Evolutionary conservation across 2,888 invertebrate species (phyloP).

Genomic region (Acanthosepion esculentum): DNA sequence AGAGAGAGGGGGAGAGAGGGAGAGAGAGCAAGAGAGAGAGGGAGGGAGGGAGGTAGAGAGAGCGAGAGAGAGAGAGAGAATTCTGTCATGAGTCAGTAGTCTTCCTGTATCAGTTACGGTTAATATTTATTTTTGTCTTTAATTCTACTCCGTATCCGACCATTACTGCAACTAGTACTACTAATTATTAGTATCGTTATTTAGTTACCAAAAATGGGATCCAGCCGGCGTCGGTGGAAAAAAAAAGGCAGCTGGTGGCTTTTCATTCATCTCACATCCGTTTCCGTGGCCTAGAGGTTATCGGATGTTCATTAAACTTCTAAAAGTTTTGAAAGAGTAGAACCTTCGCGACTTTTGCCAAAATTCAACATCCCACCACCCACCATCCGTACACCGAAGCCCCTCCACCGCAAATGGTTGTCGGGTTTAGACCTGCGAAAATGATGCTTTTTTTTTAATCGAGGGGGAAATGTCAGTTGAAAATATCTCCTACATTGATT

Average conservation of each 20-base stretch:
- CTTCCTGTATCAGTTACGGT: background rate
- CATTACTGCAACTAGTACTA: background rate
- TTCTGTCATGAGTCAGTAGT: background rate
- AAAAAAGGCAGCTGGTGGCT: slow-evolving; percentile 4
- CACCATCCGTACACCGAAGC: background rate
- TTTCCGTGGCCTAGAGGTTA: background rate
- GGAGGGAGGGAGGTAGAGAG: background rate
- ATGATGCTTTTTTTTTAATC: too few species aligned
- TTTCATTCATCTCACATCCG: background rate
- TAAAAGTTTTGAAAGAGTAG: slow-evolving; percentile 6
- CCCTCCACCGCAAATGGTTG: background rate
- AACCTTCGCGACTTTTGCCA: background rate
- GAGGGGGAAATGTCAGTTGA: too few species aligned
- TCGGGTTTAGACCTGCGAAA: too few species aligned
- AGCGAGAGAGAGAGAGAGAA: background rate
- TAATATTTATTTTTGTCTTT: background rate
- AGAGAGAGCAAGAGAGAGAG: background rate
- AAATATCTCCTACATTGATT: too few species aligned
- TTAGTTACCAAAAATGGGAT: background rate
- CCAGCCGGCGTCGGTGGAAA: background rate
- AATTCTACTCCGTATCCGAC: background rate
- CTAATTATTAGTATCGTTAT: background rate
- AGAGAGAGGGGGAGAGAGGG: too few species aligned
- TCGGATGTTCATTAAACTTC: slow-evolving; percentile 33
- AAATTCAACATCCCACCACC: background rate